Evolutionary conservation across 2,888 invertebrate species (phyloP).

Genomic region (Trichogramma dendrolimi): DNA sequence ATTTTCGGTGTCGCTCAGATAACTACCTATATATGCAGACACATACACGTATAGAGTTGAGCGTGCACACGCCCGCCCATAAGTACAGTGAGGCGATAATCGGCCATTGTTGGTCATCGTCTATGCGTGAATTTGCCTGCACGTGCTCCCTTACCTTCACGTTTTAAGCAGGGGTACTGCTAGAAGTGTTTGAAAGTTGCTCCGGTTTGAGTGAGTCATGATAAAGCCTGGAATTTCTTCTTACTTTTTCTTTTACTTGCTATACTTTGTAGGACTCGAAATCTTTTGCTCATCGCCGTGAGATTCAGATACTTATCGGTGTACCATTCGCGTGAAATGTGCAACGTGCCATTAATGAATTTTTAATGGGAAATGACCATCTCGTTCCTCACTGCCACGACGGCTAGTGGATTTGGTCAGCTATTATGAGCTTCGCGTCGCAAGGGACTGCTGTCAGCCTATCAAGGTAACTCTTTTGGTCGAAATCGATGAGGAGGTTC

Average conservation of each 20-base stretch:
- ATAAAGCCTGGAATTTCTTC: too few species aligned
- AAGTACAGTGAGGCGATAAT: conserved; percentile 28
- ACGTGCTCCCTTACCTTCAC: conserved; percentile 17
- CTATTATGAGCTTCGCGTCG: too few species aligned
- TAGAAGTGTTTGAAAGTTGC: too few species aligned
- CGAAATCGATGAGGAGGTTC: too few species aligned
- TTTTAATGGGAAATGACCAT: conserved; percentile 22
- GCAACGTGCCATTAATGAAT: conserved; percentile 27
- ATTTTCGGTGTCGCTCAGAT: conserved; percentile 9
- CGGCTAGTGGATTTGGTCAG: too few species aligned
- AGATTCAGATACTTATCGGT: conserved; percentile 34
- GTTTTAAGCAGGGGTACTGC: neutral
- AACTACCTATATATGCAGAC: neutral
- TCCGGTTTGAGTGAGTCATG: too few species aligned
- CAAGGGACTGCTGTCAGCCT: too few species aligned
- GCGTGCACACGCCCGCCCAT: conserved; percentile 8
- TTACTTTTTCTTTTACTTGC: too few species aligned
- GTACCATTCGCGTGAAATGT: neutral
- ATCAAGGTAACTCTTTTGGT: too few species aligned
- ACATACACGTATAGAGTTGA: neutral
- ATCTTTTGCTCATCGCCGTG: conserved; percentile 7
- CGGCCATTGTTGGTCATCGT: conserved; percentile 33
- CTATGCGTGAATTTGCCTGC: conserved; percentile 38
- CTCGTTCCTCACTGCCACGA: too few species aligned
- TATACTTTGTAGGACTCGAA: too few species aligned